Evolutionary conservation across 2,797 vertebrate genomes (phyloP).

Genomic region (Spheniscus humboldti): DNA sequence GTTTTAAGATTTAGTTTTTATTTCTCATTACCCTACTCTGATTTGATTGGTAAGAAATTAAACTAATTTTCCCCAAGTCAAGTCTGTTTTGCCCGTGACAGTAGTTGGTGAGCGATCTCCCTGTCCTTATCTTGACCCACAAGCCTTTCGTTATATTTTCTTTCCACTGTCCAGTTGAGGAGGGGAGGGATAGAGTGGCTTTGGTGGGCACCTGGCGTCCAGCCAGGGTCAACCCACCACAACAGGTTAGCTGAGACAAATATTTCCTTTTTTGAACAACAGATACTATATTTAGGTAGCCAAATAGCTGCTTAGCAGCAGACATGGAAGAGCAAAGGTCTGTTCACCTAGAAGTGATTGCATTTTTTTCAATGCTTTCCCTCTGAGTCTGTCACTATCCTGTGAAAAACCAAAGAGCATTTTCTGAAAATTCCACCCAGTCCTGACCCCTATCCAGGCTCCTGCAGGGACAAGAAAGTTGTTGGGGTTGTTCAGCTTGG

Average conservation of each 20-base stretch:
- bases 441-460: background rate
- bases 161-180: background rate
- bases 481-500: background rate
- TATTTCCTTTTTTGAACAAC: background rate
- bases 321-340: background rate
- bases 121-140: background rate
- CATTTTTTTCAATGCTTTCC: background rate
- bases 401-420: background rate
- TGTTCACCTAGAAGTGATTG: background rate
- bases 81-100: background rate
- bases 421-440: background rate
- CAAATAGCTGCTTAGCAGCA: background rate
- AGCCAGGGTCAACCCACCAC: background rate
- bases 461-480: background rate
- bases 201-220: background rate
- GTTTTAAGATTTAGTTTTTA: background rate
- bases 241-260: background rate
- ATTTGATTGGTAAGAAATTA: background rate
- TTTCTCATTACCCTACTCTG: no score
- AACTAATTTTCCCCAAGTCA: background rate
- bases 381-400: background rate
- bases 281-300: background rate
- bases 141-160: background rate
- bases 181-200: background rate
- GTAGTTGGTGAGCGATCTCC: background rate